Evolutionary conservation across 2,797 vertebrate species (phyloP), one percentile per base, ranked within the genome.

Genomic region (Scarus forsteni): DNA sequence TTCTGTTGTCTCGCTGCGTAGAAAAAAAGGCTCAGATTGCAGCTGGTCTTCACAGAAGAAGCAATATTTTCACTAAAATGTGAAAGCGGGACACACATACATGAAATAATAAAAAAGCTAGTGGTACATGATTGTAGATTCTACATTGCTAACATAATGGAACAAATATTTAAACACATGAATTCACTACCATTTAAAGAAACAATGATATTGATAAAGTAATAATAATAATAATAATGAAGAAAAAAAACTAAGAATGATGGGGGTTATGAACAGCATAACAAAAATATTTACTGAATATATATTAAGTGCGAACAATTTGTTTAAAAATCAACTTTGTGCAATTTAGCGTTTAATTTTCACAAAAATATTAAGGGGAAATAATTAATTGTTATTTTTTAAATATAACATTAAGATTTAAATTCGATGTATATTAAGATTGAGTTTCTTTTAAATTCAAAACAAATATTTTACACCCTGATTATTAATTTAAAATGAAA

Each of bases 31-130:
- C 91, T 92, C 89, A 91, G 88, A 92, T 85, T 92, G 88, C 86
- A 92, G 89, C 72, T 57, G 68, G 79, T 95, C 94, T 95, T 95
- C 94, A 95, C 84, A 94, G 94, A 95, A 95, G 94, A 95, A 68
- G 88, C 87, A 71, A 84, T 83, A 80, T 86, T 86, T 94, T 93
- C 94, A 95, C 94, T 82, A 93, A 93, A 94, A 95, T 92, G 94
- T 94, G 94, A 95, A 95, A 90, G 80, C 59, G 67, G 66, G 80
- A 88, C 65, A 56, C 44, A 39, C 59, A 70, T 15, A 83, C 46
- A 73, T 10, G 63, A 39, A 72, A 10, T 64, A 55, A 76, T 39
- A 15, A 86, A 75, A 59, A 82, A 71, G 54, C 60, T 45, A 79
- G 36, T 69, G 46, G 66, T 73, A 81, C 53, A 90, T 72, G 64